Evolutionary conservation across 2,797 vertebrate species (phyloP).

Genomic region (Darevskia nairensis): DNA sequence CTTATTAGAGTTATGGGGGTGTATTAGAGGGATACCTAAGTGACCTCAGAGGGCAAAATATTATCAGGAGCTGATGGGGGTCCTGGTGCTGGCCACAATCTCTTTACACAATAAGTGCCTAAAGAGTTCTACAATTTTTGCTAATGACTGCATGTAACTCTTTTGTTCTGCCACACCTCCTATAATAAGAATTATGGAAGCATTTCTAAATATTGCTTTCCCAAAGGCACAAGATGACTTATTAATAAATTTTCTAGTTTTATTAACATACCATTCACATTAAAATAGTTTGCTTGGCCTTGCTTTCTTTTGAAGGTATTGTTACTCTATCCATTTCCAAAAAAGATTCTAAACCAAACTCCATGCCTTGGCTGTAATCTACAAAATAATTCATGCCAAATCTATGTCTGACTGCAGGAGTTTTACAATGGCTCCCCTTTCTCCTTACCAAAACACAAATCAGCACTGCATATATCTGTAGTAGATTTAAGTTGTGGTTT

Average conservation of each 20-base stretch:
- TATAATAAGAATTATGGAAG: too few species aligned
- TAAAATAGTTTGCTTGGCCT: background rate
- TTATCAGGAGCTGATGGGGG: background rate
- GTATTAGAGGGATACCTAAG: background rate
- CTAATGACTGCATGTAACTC: background rate
- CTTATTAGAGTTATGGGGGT: background rate
- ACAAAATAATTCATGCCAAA: background rate
- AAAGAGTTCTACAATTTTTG: background rate
- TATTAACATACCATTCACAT: background rate
- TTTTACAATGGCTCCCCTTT: background rate
- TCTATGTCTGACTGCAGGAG: background rate
- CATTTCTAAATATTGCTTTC: too few species aligned
- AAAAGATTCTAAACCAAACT: background rate
- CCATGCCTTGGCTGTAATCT: background rate
- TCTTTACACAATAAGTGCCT: background rate
- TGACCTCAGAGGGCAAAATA: background rate
- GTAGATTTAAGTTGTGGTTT: background rate
- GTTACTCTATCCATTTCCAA: too few species aligned
- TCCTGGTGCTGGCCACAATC: background rate
- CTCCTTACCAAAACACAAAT: conserved; percentile 9
- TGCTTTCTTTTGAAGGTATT: background rate
- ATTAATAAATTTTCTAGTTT: background rate
- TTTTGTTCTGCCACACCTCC: background rate
- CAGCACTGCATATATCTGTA: background rate
- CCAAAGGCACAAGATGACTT: too few species aligned